Evolutionary conservation across 1,140 invertebrate genomes (phyloP).

Genomic region (Tribolium castaneum): DNA sequence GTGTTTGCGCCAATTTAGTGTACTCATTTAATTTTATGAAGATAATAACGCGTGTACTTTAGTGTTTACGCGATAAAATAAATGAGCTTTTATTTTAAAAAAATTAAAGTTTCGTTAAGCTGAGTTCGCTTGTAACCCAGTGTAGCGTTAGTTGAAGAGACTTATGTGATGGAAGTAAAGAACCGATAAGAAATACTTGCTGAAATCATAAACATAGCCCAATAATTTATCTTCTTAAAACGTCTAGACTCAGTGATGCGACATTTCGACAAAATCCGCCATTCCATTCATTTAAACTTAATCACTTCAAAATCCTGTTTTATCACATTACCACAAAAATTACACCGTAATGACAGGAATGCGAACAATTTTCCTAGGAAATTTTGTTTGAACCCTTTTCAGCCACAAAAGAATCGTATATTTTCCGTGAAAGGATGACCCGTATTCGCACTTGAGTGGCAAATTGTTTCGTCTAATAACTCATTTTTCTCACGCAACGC

Average conservation of each 20-base stretch:
- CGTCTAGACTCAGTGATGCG: not conserved
- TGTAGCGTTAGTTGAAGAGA: slow-evolving; percentile 12
- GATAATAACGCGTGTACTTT: too few species aligned
- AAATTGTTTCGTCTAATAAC: slow-evolving; percentile 8
- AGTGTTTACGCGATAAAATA: too few species aligned
- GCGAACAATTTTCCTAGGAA: slow-evolving; percentile 8
- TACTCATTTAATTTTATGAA: too few species aligned
- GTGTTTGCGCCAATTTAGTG: too few species aligned
- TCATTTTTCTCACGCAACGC: not conserved
- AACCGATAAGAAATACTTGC: slow-evolving; percentile 14
- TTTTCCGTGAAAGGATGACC: not conserved
- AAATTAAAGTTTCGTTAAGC: not conserved
- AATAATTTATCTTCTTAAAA: slow-evolving; percentile 17
- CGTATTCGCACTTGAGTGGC: not conserved
- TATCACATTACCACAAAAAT: not conserved
- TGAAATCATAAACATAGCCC: slow-evolving; percentile 21
- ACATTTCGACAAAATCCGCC: not conserved
- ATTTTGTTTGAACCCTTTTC: slow-evolving; percentile 27
- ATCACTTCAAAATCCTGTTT: not conserved
- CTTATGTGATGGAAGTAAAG: slow-evolving; percentile 28
- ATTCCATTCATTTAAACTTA: not conserved
- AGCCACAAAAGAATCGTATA: not conserved
- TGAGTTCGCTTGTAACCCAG: not conserved
- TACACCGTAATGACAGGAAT: not conserved
- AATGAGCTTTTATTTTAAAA: not conserved